Percentiles rank a stretch among this genome's conserved stretches.
These are phyloP conservation scores for Synanthedon andrenaeformis DNA, from an alignment of 2,888 invertebrate species.

Conservation along the genomic window DNA sequence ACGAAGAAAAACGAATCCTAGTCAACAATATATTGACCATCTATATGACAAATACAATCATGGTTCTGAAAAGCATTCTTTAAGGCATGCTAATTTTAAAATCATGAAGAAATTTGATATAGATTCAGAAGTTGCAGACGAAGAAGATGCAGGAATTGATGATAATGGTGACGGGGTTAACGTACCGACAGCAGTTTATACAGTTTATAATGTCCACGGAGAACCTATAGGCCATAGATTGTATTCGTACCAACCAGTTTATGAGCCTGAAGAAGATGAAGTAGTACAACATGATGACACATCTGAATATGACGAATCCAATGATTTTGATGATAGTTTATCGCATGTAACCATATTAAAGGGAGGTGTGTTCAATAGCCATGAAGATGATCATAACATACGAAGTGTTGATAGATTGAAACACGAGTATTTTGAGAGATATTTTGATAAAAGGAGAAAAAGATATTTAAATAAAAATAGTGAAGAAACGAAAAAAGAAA, in stretches of 20 bases:
- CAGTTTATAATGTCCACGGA: conserved; percentile 59
- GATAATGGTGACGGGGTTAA: conserved; percentile 24
- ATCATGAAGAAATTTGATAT: conserved; percentile 57
- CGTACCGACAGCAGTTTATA: conserved; percentile 55
- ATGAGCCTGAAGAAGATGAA: conserved; percentile 56
- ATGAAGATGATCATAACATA: conserved; percentile 34
- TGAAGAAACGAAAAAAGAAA: conserved; percentile 28
- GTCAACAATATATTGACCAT: conserved; percentile 38
- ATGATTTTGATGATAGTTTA: conserved; percentile 34
- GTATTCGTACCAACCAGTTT: conserved; percentile 61
- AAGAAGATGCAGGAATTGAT: conserved; percentile 27
- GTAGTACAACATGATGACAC: conserved; percentile 33
- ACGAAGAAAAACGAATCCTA: conserved; percentile 29
- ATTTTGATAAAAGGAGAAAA: conserved; percentile 54
- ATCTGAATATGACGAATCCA: conserved; percentile 39
- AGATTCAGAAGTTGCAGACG: conserved; percentile 34
- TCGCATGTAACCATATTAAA: conserved; percentile 51
- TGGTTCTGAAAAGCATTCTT: conserved; percentile 45
- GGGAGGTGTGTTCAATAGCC: conserved; percentile 51
- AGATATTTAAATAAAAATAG: conserved; percentile 40
- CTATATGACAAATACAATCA: conserved; percentile 62
- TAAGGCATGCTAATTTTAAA: conserved; percentile 59
- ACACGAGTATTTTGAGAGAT: conserved; percentile 58
- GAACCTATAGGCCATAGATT: conserved; percentile 60
- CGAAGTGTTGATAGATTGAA: conserved; percentile 29